Evolutionary conservation across 2,113 vertebrate genomes (phyloP).

Genomic region (Pteronura brasiliensis): DNA sequence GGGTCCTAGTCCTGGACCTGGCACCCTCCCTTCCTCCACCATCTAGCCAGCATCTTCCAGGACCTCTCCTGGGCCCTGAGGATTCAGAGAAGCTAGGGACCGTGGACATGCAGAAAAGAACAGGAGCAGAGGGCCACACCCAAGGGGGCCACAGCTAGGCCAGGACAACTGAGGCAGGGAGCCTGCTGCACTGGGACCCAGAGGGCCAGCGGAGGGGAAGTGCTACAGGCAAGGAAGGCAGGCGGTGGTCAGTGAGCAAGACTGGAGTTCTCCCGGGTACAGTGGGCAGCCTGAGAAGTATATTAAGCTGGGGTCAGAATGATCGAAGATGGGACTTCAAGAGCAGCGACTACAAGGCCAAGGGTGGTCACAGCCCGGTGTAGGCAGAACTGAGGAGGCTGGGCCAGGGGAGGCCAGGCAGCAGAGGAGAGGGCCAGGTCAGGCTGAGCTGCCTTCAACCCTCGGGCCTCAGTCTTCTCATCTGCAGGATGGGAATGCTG

Average conservation of each 20-base stretch:
- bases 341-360: neutral
- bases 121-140: neutral
- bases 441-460: neutral
- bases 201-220: neutral
- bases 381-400: neutral
- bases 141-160: too few species aligned
- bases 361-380: neutral
- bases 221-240: accelerated
- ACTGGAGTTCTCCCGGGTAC: neutral
- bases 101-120: neutral
- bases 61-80: neutral
- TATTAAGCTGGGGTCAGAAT: neutral
- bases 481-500: neutral
- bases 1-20: neutral
- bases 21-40: neutral
- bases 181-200: neutral
- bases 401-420: neutral
- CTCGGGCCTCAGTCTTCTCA: neutral
- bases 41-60: neutral
- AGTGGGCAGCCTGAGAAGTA: neutral
- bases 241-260: neutral
- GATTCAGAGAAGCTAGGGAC: neutral
- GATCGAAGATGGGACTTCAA: neutral
- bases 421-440: neutral
- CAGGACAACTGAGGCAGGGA: neutral